Conservation (phyloP, 2,113 vertebrate genomes). For the Saguinus imperator region DNA sequence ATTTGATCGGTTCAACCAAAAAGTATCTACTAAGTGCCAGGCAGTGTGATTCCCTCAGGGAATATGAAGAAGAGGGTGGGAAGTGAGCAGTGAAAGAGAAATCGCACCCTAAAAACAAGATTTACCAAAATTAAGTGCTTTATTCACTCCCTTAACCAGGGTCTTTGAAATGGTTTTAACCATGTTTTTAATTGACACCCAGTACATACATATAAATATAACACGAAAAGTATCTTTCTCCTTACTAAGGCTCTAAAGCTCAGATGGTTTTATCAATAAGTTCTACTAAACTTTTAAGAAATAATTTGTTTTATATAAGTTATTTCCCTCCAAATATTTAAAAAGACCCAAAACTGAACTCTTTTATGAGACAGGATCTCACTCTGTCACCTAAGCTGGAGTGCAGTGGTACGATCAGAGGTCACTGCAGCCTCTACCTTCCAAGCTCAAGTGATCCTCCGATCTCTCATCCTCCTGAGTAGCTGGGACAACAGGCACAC, state of each 20-base stretch:
- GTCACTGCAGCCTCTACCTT: too few species aligned
- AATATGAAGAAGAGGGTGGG: too few species aligned
- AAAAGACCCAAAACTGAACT: not conserved
- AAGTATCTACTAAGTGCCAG: not conserved
- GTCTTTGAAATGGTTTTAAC: not conserved
- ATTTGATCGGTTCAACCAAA: not conserved
- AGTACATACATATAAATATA: not conserved
- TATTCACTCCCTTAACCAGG: too few species aligned
- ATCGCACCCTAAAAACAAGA: accelerated
- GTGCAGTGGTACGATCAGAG: too few species aligned
- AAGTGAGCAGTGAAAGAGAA: too few species aligned
- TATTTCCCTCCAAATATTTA: not conserved
- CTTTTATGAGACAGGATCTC: not conserved
- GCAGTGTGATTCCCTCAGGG: not conserved
- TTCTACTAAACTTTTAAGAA: not conserved
- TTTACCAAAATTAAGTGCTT: accelerated
- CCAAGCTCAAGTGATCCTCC: too few species aligned
- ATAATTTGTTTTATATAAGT: not conserved
- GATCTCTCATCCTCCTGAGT: too few species aligned
- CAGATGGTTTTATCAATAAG: not conserved
- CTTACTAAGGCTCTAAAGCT: not conserved
- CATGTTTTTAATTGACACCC: not conserved
- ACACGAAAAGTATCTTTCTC: not conserved
- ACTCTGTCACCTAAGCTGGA: too few species aligned
- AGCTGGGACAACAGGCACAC: too few species aligned